Base-by-base conservation (phyloP, 2,797 vertebrate genomes). In the Pogoniulus pusillus region DNA sequence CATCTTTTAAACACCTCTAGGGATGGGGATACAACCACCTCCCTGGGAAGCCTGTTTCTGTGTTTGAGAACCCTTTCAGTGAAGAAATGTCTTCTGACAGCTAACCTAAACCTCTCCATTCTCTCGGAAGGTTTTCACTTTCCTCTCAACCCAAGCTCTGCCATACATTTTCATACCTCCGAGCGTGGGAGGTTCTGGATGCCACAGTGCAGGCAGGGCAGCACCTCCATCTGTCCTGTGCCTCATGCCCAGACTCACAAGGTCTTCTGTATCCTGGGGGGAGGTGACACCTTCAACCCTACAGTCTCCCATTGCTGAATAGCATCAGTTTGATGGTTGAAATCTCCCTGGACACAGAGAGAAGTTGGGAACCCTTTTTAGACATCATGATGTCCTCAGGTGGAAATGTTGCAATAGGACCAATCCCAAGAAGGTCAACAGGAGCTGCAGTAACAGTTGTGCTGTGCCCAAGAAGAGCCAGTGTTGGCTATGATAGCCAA, bases 61-160 rank as follows among this genome's bases (percentile, higher is more conserved):
- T 49, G 47, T 49, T 49, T 24, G 47, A 49, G 47, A 49, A 24
- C 47, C 47, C 23, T 49, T 49, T 49, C 47, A 49, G 23, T 49
- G 47, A 49, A 49, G 47, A 49, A 24, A 49, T 24, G 6, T 41
- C 16, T 41, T 49, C 47, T 49, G 47, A 24, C 49, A 24, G 7
- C 47, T 23, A 49, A 24, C 47, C 47, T 49, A 49, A 24, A 49
- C 22, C 47, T 49, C 47, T 49, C 9, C 16, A 7, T 82, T 82
- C 43, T 6, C 60, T 64, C 39, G 0, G 2, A 91, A 80, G 54
- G 18, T 47, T 82, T 74, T 18, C 22, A 81, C 88, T 86, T 77
- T 39, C 64, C 73, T 80, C 70, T 83, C 86, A 96, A 12, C 64
- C 83, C 71, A 58, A 91, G n/a, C 75, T 64, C 51, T 84, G 86